phyloP scores from a whole-genome alignment of 2,797 vertebrate species.

The Limnodromus scolopaceus region DNA sequence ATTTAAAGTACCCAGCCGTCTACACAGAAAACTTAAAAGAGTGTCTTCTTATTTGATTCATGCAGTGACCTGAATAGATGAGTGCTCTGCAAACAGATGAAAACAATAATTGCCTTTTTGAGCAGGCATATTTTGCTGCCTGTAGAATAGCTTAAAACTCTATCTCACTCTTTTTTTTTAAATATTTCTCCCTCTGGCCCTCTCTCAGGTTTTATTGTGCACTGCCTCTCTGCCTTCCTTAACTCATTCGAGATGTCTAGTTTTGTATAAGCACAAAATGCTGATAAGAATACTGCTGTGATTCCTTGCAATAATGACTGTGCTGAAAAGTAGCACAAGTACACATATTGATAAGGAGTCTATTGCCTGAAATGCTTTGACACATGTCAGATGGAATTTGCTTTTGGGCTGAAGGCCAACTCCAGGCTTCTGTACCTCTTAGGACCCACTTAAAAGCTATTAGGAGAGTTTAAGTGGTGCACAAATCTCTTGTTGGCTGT shows the following conservation, averaged over 20 bases:
- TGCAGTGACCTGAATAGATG: conserved; percentile 31
- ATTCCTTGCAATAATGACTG: not conserved
- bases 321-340: conserved; percentile 19
- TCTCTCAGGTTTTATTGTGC: not conserved
- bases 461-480: conserved; percentile 29
- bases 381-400: not conserved
- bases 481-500: not conserved
- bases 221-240: not conserved
- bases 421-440: not conserved
- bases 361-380: not conserved
- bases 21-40: not conserved
- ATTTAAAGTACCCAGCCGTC: not conserved
- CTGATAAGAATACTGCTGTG: not conserved
- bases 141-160: conserved; percentile 3
- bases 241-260: not conserved
- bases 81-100: not conserved
- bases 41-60: conserved; percentile 8
- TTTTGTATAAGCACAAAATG: not conserved
- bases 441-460: conserved; percentile 46
- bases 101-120: conserved; percentile 38
- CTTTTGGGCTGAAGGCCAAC: conserved; percentile 3
- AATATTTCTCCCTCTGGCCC: not conserved
- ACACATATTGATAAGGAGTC: conserved; percentile 16
- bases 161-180: not conserved
- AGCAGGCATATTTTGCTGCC: not conserved